Evolutionary conservation across 2,113 vertebrate species (phyloP).

Genomic region (Equus przewalskii): DNA sequence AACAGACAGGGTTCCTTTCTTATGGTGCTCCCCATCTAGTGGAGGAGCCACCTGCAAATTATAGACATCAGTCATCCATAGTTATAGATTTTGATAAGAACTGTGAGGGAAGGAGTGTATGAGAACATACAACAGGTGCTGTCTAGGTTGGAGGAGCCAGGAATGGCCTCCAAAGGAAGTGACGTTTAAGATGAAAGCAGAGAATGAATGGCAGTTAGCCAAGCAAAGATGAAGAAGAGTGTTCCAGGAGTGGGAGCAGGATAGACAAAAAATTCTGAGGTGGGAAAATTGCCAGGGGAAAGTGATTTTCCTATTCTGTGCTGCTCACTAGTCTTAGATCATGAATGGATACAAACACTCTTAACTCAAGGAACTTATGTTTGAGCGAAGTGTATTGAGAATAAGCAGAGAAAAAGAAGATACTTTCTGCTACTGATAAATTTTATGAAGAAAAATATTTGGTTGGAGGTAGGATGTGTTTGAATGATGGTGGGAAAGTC

Average conservation of each 20-base stretch:
- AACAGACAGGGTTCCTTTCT: not conserved
- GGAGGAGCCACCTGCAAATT: not conserved
- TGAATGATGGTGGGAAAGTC: not conserved
- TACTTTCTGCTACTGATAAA: not conserved
- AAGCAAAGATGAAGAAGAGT: not conserved
- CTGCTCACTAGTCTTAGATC: not conserved
- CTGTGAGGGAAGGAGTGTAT: not conserved
- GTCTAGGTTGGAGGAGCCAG: not conserved
- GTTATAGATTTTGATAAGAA: not conserved
- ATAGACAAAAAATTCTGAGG: fast-evolving
- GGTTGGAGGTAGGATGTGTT: not conserved
- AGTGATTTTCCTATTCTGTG: not conserved
- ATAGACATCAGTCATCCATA: not conserved
- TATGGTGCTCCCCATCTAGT: not conserved
- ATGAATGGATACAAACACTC: not conserved
- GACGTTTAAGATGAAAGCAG: not conserved
- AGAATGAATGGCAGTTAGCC: too few species aligned
- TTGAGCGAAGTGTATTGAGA: not conserved
- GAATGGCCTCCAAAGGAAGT: not conserved
- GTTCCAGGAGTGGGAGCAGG: not conserved
- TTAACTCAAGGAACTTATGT: not conserved
- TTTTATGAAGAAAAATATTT: not conserved
- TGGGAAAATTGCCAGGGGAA: not conserved
- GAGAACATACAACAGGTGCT: not conserved
- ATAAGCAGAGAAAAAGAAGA: not conserved